Evolutionary conservation across 2,113 vertebrate genomes (phyloP).

Genomic region (Euleptes europaea): DNA sequence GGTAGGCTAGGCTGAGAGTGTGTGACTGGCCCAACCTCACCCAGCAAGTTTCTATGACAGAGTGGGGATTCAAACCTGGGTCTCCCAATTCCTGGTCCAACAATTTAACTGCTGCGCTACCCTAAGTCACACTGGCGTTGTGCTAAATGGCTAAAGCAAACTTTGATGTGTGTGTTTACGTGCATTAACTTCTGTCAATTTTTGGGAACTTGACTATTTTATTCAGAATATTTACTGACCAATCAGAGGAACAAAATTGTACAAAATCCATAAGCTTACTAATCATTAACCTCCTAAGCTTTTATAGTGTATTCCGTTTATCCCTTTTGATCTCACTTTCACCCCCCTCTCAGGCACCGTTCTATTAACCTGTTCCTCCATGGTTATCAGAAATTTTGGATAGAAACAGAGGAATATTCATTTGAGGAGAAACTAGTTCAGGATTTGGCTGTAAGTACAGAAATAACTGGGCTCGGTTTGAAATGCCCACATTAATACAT

Average conservation of each 20-base stretch:
- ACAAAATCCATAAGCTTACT: constrained; percentile 84
- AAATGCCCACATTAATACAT: constrained; percentile 44
- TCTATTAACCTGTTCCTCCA: constrained; percentile 99
- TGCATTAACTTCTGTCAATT: not conserved
- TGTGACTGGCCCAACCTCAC: too few species aligned
- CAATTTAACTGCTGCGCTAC: too few species aligned
- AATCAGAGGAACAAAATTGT: constrained; percentile 87
- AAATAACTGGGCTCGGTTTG: constrained; percentile 47
- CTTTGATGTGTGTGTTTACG: not conserved
- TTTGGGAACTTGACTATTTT: not conserved
- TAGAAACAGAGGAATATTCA: constrained; percentile 99
- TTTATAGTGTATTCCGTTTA: constrained; percentile 72
- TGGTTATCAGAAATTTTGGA: constrained; percentile 99
- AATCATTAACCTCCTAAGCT: constrained; percentile 83
- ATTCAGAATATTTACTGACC: constrained; percentile 73
- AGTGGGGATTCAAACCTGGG: too few species aligned
- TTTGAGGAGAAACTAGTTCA: constrained; percentile 99
- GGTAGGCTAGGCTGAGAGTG: too few species aligned
- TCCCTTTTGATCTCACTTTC: constrained; percentile 88
- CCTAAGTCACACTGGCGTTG: not conserved
- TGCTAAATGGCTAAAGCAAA: not conserved
- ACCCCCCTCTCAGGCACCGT: constrained; percentile 94
- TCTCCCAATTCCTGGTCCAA: too few species aligned
- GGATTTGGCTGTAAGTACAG: constrained; percentile 99
- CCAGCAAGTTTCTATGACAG: too few species aligned